A percentile compares a stretch with the other conserved stretches of the same genome.
Conservation (phyloP, 2,888 invertebrate genomes). For the Parnassius mnemosyne region DNA sequence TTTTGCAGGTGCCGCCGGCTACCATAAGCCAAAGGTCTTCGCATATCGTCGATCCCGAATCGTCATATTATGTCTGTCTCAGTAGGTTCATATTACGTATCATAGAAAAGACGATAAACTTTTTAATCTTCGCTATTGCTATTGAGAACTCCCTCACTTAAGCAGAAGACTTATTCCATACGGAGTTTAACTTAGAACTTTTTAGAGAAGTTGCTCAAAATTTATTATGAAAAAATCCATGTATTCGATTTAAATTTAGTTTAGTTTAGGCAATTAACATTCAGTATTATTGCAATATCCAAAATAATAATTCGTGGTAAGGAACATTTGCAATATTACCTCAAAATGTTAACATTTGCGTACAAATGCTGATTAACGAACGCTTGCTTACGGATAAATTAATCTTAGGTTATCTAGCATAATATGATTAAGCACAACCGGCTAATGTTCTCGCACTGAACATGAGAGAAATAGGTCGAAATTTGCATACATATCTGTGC, state of each 20-base stretch:
- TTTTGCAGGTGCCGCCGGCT: constrained; percentile 53
- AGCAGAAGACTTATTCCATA: background rate
- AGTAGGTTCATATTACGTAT: constrained; percentile 25
- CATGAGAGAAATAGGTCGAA: constrained; percentile 22
- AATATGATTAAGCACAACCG: constrained; percentile 23
- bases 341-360: constrained; percentile 9
- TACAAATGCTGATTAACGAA: constrained; percentile 8
- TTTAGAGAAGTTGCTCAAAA: background rate
- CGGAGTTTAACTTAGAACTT: background rate
- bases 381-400: constrained; percentile 15
- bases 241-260: no score
- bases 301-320: background rate
- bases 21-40: constrained; percentile 54
- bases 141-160: constrained; percentile 3
- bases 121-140: constrained; percentile 16
- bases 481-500: constrained; percentile 22
- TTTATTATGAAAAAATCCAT: no score
- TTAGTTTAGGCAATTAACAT: no score
- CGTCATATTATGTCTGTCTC: constrained; percentile 51
- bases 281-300: no score
- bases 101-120: constrained; percentile 10
- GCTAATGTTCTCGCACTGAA: constrained; percentile 14
- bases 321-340: background rate
- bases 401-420: constrained; percentile 18
- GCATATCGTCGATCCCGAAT: constrained; percentile 45